Evolutionary conservation across 1,140 invertebrate genomes (phyloP).

Genomic region (Pantala flavescens): DNA sequence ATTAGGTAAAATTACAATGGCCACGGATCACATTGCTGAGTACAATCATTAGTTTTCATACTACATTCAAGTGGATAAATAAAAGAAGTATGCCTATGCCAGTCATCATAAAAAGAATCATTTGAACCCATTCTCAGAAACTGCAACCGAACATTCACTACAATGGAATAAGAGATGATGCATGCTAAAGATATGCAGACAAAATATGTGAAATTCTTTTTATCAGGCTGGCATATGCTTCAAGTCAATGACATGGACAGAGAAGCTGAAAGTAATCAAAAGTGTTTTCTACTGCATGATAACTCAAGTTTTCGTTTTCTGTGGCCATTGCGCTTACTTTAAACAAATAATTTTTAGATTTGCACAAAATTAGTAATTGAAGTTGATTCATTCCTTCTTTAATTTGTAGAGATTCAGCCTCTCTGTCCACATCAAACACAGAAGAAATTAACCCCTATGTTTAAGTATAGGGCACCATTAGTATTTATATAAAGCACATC

Average conservation of each 20-base stretch:
- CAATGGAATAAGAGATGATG: neutral
- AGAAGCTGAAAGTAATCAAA: slow-evolving; percentile 3
- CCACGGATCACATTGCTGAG: slow-evolving; percentile 16
- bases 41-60: slow-evolving; percentile 13
- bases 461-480: slow-evolving; percentile 12
- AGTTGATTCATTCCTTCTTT: neutral
- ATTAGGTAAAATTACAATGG: slow-evolving; percentile 17
- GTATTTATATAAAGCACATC: slow-evolving; percentile 10
- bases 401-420: slow-evolving; percentile 11
- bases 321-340: slow-evolving; percentile 13
- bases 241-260: slow-evolving; percentile 10
- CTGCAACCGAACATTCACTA: neutral
- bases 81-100: slow-evolving; percentile 8
- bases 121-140: slow-evolving; percentile 2
- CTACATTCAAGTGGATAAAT: slow-evolving; percentile 17
- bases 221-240: neutral
- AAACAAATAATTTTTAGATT: slow-evolving; percentile 8
- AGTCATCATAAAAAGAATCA: neutral
- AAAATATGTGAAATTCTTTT: neutral
- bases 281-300: neutral
- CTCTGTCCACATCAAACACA: slow-evolving; percentile 13
- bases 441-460: slow-evolving; percentile 9
- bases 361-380: neutral
- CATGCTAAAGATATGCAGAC: neutral
- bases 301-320: slow-evolving; percentile 14